Evolutionary conservation across 2,888 invertebrate species (phyloP).

Genomic region (Amaurobius ferox): DNA sequence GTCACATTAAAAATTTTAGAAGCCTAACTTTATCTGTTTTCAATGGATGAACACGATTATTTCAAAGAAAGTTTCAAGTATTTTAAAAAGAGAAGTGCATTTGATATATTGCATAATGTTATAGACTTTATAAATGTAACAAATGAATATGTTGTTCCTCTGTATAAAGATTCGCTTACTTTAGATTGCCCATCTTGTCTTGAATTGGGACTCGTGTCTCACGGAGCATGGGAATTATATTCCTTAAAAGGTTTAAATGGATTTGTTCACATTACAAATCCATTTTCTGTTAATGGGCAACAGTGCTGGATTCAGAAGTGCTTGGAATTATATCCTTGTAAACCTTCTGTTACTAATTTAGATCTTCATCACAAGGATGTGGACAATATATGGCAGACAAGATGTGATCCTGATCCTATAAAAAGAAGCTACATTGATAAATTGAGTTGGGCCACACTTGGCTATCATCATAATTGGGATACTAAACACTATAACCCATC

Average conservation of each 20-base stretch:
- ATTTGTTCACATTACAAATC: constrained; percentile 88
- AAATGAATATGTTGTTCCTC: not conserved
- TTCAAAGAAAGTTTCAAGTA: not conserved
- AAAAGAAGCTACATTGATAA: constrained; percentile 76
- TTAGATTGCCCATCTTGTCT: constrained; percentile 19
- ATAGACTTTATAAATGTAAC: not conserved
- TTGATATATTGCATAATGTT: not conserved
- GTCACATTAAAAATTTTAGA: too few species aligned
- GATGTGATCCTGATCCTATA: not conserved
- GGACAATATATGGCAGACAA: constrained; percentile 33
- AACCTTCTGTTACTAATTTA: constrained; percentile 80
- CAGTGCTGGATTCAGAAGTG: constrained; percentile 89
- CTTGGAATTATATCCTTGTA: constrained; percentile 85
- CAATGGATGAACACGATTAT: not conserved
- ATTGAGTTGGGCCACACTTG: constrained; percentile 95
- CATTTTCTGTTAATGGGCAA: constrained; percentile 87
- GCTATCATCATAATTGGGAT: constrained; percentile 99
- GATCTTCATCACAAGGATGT: constrained; percentile 72
- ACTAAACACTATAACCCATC: constrained; percentile 84
- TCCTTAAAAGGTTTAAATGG: constrained; percentile 82
- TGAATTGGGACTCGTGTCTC: constrained; percentile 79
- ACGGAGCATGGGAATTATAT: constrained; percentile 83
- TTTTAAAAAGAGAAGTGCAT: not conserved
- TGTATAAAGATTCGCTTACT: not conserved
- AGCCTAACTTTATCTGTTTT: too few species aligned